These are phyloP conservation scores for Lasioglossum albipes DNA, from an alignment of 1,140 invertebrate genomes.

Conservation along the genomic window DNA sequence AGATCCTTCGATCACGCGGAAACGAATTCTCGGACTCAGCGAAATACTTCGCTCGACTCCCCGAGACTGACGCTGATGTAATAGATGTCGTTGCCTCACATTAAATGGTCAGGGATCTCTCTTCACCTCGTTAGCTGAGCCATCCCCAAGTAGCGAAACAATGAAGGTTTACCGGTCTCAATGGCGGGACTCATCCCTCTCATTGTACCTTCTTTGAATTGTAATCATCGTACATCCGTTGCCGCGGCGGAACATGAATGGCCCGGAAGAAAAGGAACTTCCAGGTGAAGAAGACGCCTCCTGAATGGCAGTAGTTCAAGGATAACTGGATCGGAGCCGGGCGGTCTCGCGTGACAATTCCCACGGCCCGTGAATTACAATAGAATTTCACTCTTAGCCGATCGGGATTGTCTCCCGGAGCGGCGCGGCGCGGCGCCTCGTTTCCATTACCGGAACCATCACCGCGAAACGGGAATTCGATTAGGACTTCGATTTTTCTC, in stretches of 20 bases:
- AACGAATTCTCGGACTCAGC: conserved; percentile 21
- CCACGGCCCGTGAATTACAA: neutral
- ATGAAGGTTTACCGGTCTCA: conserved; percentile 19
- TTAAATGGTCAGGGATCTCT: conserved; percentile 42
- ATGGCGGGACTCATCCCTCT: conserved; percentile 24
- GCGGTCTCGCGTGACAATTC: conserved; percentile 31
- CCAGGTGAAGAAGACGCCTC: conserved; percentile 29
- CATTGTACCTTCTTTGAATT: conserved; percentile 38
- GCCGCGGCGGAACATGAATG: conserved; percentile 31
- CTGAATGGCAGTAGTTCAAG: conserved; percentile 36
- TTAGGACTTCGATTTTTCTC: too few relatives aligned
- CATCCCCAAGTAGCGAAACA: conserved; percentile 33
- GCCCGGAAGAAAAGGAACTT: conserved; percentile 29
- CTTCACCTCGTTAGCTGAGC: conserved; percentile 25
- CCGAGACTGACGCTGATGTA: conserved; percentile 19
- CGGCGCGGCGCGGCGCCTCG: too few relatives aligned
- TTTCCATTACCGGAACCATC: too few relatives aligned
- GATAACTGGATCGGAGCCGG: conserved; percentile 32
- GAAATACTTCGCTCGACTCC: conserved; percentile 12
- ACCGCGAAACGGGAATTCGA: too few relatives aligned
- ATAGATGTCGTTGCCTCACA: conserved; percentile 32
- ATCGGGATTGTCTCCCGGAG: too few relatives aligned
- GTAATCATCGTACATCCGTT: conserved; percentile 46
- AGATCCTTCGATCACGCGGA: conserved; percentile 39
- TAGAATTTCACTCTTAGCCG: neutral